Conservation (phyloP, 2,888 invertebrate genomes). For the Dinocampus coccinellae region DNA sequence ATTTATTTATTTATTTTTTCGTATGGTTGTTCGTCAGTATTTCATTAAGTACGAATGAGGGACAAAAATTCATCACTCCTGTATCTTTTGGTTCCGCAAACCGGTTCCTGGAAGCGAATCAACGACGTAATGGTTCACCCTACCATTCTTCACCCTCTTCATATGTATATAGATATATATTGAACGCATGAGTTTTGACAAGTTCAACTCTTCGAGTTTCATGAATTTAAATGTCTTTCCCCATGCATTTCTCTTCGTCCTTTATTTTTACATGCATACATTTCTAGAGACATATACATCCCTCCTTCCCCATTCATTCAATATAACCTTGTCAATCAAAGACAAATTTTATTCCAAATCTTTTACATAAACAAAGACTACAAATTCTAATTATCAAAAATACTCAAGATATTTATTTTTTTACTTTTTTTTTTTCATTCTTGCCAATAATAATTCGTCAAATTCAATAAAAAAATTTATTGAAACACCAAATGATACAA, state of each 20-base stretch:
- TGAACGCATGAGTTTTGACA: not conserved
- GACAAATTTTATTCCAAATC: not conserved
- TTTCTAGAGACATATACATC: not conserved
- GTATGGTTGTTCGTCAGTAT: conserved; percentile 29
- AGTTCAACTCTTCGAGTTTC: not conserved
- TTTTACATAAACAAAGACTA: not conserved
- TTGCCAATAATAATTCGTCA: too few relatives aligned
- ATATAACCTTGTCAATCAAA: not conserved
- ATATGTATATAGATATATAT: not conserved
- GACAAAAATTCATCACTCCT: conserved; percentile 43
- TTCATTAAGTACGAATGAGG: conserved; percentile 48
- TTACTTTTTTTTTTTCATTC: not conserved
- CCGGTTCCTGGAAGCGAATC: not conserved
- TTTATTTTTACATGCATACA: too few relatives aligned
- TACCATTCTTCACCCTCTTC: not conserved
- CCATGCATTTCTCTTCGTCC: not conserved
- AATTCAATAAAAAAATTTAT: too few relatives aligned
- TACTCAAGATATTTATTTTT: too few relatives aligned
- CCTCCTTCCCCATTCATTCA: not conserved
- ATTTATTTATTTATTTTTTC: not conserved
- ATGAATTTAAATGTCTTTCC: not conserved
- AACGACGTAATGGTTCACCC: not conserved
- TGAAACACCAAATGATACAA: too few relatives aligned
- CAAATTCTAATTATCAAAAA: too few relatives aligned
- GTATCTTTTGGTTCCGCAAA: not conserved